Evolutionary conservation across 23 tunicate genomes (phyloP), one percentile per base, ranked within the genome.

Genomic region (Diplosoma virens): DNA sequence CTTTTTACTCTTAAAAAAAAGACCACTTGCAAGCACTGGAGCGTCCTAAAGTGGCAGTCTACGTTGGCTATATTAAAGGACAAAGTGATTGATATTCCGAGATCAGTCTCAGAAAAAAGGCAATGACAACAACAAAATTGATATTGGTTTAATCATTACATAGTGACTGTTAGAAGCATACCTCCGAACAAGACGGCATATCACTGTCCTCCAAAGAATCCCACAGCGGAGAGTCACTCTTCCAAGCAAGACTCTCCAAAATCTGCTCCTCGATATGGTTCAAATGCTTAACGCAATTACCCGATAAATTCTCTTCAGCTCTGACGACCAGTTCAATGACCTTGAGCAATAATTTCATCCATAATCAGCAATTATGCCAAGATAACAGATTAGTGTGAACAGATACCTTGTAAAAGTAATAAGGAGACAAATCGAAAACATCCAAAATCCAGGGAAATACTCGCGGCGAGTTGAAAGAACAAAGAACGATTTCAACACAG

Each of bases 241-340:
- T 54, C 99, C 99, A 94, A 0, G 95, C 94, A n/a, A 88, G 61
- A 45, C 68, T n/a, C 41, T 94, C 99, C 74, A 94, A 60, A 25
- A 94, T 88, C 67, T 76, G 87, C 70, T 94, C 99, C 58, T 94
- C 99, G 18, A 94, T 72, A 28, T 59, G 80, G 58, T 80, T 83
- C 66, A 94, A 63, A 76, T 94, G 99, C 35, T 94, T 94, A 33
- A 94, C 79, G 28, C 88, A 69, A 4, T 70, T 84, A 20, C 87
- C 69, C 2, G 90, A 59, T 17, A 94, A 72, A 29, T 63, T 53
- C n/a, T 87, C 95, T 58, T 94, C 99, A 21, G 99, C 95, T 25
- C 99, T 76, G 9, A 94, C 74, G 25, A 94, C 82, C 36, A 94
- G 80, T 66, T 94, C 99, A 54, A 94, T 86, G 16, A 94, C 92